Conservation (phyloP, 1,140 invertebrate species). For the Aphelinus certus region DNA sequence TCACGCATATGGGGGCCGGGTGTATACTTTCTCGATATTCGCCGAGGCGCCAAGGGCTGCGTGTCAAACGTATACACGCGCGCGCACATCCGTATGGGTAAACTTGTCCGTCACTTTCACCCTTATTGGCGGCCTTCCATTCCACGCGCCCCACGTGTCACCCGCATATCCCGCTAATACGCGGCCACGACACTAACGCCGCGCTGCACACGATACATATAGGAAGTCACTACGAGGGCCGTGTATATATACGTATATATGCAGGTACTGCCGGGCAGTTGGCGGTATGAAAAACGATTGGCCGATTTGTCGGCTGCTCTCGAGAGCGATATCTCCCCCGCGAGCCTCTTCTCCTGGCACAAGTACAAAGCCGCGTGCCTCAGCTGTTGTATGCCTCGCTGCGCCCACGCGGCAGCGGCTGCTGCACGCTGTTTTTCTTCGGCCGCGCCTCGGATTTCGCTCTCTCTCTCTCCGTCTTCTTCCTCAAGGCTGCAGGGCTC, state of each 20-base stretch:
- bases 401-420: background rate
- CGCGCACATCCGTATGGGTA: no score
- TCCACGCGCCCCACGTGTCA: no score
- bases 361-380: constrained; percentile 21
- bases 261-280: background rate
- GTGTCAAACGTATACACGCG: no score
- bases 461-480: background rate
- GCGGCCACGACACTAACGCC: no score
- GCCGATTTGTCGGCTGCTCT: constrained; percentile 36
- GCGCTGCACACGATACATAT: no score
- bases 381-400: constrained; percentile 6
- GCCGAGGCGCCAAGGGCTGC: no score
- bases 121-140: no score
- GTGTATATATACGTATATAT: no score
- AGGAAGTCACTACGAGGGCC: constrained; percentile 22
- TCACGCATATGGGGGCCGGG: no score
- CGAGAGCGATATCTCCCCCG: constrained; percentile 14
- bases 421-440: constrained; percentile 16
- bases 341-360: constrained; percentile 22
- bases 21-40: no score
- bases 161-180: no score
- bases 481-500: background rate
- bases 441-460: constrained; percentile 18
- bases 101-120: no score
- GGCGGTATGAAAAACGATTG: constrained; percentile 22